Evolutionary conservation across 2,888 invertebrate genomes (phyloP).

Genomic region (Operophtera brumata): DNA sequence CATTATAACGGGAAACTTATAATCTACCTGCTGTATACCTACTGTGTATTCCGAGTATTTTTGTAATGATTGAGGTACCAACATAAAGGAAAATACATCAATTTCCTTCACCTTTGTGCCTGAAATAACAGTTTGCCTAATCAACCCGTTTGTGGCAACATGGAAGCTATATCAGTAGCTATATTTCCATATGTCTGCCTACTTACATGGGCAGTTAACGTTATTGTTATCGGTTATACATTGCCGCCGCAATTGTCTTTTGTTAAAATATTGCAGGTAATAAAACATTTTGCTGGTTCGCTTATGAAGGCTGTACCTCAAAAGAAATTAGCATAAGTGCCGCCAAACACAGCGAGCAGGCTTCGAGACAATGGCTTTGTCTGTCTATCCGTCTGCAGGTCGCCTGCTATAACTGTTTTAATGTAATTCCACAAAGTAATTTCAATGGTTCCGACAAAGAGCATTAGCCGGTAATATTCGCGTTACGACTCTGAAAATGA

Average conservation of each 20-base stretch:
- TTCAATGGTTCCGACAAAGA: slow-evolving; percentile 55
- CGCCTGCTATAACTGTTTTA: slow-evolving; percentile 61
- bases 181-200: slow-evolving; percentile 10
- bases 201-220: slow-evolving; percentile 18
- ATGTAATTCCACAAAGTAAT: slow-evolving; percentile 56
- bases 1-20: slow-evolving; percentile 24
- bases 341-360: slow-evolving; percentile 60
- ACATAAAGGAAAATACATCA: background rate
- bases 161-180: slow-evolving; percentile 7
- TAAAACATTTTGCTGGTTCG: slow-evolving; percentile 57
- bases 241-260: slow-evolving; percentile 42
- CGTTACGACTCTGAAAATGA: slow-evolving; percentile 39
- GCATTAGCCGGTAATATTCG: slow-evolving; percentile 37
- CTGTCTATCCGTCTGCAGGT: slow-evolving; percentile 63
- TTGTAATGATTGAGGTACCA: background rate
- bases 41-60: background rate
- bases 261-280: slow-evolving; percentile 58
- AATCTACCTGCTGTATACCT: background rate
- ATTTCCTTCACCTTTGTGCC: background rate
- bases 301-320: slow-evolving; percentile 62
- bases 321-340: slow-evolving; percentile 77
- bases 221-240: slow-evolving; percentile 34
- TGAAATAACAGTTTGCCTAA: background rate
- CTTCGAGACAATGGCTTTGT: slow-evolving; percentile 75
- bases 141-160: background rate